phyloP scores from a whole-genome alignment of 2,113 vertebrate genomes.

The Marmota flaviventris region DNA sequence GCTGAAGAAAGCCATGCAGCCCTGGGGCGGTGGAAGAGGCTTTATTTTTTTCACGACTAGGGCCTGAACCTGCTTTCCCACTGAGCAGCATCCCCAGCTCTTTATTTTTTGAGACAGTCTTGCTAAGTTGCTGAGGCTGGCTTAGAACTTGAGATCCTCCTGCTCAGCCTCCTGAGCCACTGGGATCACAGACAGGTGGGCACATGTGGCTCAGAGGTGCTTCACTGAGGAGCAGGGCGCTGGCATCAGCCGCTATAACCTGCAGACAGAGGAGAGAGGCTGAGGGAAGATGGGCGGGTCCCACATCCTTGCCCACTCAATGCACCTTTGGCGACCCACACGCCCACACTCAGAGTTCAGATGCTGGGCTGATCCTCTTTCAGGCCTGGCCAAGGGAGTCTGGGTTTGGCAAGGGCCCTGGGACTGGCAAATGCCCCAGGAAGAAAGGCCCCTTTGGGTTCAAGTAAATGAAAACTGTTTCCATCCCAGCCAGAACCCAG shows the following conservation, averaged over 20 bases:
- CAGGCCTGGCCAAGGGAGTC: fast-evolving
- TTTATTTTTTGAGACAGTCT: no score
- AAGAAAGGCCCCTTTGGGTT: not conserved
- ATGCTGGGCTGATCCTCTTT: not conserved
- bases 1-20: not conserved
- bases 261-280: not conserved
- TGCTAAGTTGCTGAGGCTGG: no score
- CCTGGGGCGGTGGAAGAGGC: fast-evolving
- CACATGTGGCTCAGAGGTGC: not conserved
- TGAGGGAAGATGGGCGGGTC: fast-evolving
- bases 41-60: no score
- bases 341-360: fast-evolving
- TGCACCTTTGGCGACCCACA: not conserved
- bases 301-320: fast-evolving
- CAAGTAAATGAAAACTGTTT: not conserved
- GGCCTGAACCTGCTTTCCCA: no score
- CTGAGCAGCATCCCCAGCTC: no score
- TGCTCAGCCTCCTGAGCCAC: no score
- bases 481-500: not conserved
- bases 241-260: slow-evolving; percentile 18
- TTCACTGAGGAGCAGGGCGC: slow-evolving; percentile 7
- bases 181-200: no score
- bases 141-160: no score
- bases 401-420: not conserved
- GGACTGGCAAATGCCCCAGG: fast-evolving